Evolutionary conservation across 2,113 vertebrate genomes (phyloP), one percentile per base, ranked within the genome.

Genomic region (Lophius piscatorius): DNA sequence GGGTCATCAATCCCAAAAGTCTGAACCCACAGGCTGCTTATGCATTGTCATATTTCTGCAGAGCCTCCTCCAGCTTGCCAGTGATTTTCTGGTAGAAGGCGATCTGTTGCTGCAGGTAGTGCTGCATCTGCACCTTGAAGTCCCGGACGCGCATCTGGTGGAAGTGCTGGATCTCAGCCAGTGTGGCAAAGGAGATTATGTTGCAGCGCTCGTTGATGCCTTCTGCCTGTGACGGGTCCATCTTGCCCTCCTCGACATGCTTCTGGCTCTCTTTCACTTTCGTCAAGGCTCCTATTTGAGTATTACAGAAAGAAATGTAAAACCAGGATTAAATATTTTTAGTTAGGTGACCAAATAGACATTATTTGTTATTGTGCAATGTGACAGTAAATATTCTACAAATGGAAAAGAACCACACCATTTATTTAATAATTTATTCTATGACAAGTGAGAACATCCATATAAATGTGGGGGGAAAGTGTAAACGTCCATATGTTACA

Each of bases 91-190:
- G 94, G 82, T 95, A 99, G 92, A 98, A 99, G 56, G 91, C 76
- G 76, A 99, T 98, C 91, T 99, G 96, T 83, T 98, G 93, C 83
- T 94, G 94, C 40, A 99, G 92, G 90, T 94, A 95, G 89, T 96
- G 94, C 82, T 98, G 97, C 97, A 98, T 98, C 85, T 98, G 96
- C 14, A 92, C 90, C 85, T 93, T 96, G 81, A 97, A 98, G 92
- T 99, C 97, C 23, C 95, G 93, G 74, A 98, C 96, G 14, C 96
- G 91, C 77, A 94, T 95, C 82, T 94, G 95, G 88, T 99, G 95
- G 90, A 98, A 98, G 86, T 98, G 94, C 86, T 99, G 96, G 79
- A 98, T 97, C 92, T 99, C 97, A 1, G 97, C 96, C 49, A 98
- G 86, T 12, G 96, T 99, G n/a, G 96, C 96, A 31, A 94, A 98